Evolutionary conservation across 1,140 invertebrate species (phyloP).

Genomic region (Phocides pigmalion): DNA sequence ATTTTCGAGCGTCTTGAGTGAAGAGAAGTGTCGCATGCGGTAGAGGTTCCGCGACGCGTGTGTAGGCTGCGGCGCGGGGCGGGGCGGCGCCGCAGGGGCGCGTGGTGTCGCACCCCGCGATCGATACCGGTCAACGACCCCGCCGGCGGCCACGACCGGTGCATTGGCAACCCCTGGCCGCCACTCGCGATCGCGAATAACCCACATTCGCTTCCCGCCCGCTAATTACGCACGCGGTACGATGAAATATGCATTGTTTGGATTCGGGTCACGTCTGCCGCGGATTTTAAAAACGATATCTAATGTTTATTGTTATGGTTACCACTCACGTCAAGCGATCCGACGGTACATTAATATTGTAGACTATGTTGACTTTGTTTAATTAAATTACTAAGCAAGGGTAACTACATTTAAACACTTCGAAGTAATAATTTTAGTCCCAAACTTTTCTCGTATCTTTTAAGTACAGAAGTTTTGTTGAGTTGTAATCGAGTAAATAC

Average conservation of each 20-base stretch:
- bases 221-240: conserved; percentile 62
- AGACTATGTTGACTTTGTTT: conserved; percentile 18
- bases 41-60: conserved; percentile 49
- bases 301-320: conserved; percentile 15
- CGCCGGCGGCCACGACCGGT: conserved; percentile 60
- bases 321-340: conserved; percentile 29
- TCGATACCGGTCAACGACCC: conserved; percentile 79
- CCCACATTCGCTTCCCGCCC: conserved; percentile 62
- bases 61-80: conserved; percentile 42
- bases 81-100: conserved; percentile 67
- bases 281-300: conserved; percentile 14
- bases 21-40: conserved; percentile 75
- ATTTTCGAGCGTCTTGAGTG: conserved; percentile 32
- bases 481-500: conserved; percentile 34
- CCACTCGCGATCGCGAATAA: conserved; percentile 57
- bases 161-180: conserved; percentile 60
- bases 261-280: conserved; percentile 44
- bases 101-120: conserved; percentile 54
- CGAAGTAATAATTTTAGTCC: not conserved
- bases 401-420: conserved; percentile 2
- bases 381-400: conserved; percentile 7
- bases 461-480: conserved; percentile 10
- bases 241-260: conserved; percentile 54
- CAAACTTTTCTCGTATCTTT: conserved; percentile 18
- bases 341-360: not conserved